A percentile compares a stretch with the other conserved stretches of the same genome.
phyloP scores from a whole-genome alignment of 2,888 invertebrate species.

The Cylloceria caligata region DNA sequence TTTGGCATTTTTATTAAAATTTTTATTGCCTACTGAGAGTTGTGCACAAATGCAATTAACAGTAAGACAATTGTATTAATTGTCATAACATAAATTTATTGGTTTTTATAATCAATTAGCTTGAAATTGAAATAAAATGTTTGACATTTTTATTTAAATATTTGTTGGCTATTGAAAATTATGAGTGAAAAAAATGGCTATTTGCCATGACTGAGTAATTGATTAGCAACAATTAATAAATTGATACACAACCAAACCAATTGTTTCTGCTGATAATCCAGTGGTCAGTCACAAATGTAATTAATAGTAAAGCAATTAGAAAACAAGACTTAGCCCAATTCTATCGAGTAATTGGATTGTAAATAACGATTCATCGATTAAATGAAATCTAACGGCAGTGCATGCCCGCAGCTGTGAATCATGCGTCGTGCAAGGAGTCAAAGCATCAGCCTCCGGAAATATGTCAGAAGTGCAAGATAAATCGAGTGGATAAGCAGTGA shows the following conservation, averaged over 20 bases:
- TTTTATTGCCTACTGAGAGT: too few species aligned
- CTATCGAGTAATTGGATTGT: not conserved
- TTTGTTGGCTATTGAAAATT: not conserved
- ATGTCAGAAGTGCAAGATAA: constrained; percentile 72
- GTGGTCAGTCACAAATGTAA: not conserved
- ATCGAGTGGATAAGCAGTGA: constrained; percentile 69
- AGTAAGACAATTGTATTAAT: too few species aligned
- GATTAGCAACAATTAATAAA: not conserved
- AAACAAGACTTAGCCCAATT: constrained; percentile 1
- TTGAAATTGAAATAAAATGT: not conserved
- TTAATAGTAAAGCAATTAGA: constrained; percentile 7
- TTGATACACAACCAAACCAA: not conserved
- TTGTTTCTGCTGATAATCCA: not conserved
- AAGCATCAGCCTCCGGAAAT: constrained; percentile 59
- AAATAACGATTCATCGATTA: not conserved
- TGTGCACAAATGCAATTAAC: too few species aligned
- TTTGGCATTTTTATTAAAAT: too few species aligned
- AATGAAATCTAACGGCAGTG: not conserved
- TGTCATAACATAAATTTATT: too few species aligned
- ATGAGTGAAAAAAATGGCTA: not conserved
- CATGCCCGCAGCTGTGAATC: constrained; percentile 18
- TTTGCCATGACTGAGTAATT: too few species aligned
- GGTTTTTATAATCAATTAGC: too few species aligned
- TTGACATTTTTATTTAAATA: not conserved
- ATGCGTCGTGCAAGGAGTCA: constrained; percentile 18